Base-by-base conservation (phyloP, 2,113 vertebrate genomes). In the Melospiza georgiana region DNA sequence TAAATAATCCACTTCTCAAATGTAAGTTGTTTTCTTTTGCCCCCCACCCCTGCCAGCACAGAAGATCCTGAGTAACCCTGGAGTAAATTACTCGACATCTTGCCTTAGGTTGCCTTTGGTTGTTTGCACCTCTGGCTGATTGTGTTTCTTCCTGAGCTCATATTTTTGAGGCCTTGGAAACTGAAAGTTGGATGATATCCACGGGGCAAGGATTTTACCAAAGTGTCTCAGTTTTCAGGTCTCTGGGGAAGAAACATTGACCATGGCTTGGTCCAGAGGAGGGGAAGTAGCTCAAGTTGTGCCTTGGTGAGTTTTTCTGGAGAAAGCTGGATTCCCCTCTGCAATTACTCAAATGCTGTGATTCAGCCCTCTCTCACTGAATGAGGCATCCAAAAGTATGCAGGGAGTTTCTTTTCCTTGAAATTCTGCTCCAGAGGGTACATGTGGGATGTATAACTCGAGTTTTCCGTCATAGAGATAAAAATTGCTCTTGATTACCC, bases 311-410 rank as follows among this genome's bases (percentile, higher is more conserved):
- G 39, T 41, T 48, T 86, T 95, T 43, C 46, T 92, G 83, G 66
- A 82, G 69, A 85, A 82, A 54, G 49, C 52, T 54, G 72, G 35
- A 55, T 84, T 88, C 48, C 33, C 51, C 1, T 0, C 37, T 83
- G 43, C 7, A 15, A 39, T 94, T 78, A 89, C 21, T 75, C 87
- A 92, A 78, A 57, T 2, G 2, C 20, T 30, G 19, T 82, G 88
- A 77, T 92, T 96, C 94, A 93, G 73, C 48, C 65, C 41, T 81
- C 28, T 39, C 49, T 23, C 39, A 35, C 24, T 22, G 69, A n/a
- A 76, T 66, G 78, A 95, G 63, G 23, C 86, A 84, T 69, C 86
- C 68, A 54, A 69, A 90, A 85, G 15, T 33, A 87, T n/a, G 43
- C 33, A 41, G 68, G 63, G 79, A 90, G 43, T 58, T 95, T 69